Base-by-base conservation (phyloP, 2,888 invertebrate genomes). In the Zele albiditarsus region DNA sequence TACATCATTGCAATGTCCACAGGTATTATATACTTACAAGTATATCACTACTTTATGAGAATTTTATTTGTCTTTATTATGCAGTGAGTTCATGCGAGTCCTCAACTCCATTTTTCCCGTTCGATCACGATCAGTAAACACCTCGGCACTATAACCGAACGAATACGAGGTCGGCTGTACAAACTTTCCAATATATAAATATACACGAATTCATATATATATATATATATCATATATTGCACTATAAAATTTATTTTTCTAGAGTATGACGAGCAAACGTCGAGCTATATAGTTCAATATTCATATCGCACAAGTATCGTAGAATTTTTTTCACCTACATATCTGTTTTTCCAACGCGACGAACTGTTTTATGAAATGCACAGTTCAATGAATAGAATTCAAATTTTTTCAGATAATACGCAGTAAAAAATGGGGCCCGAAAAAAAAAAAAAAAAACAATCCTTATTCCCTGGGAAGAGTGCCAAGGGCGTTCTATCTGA, bases 61-160 rank as follows among this genome's bases (percentile, higher is more conserved):
- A 38, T 75, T 82, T 80, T 81, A 81, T 84, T 82, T 79, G 76
- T 81, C 75, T 80, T 82, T 81, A 80, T 82, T 80, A 79, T 74
- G 71, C 53, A 65, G 66, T 67, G 49, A 66, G 42, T 70, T 62
- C 20, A 57, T 23, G 60, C 33, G 70, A 53, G 27, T 67, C 23
- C 38, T 49, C 58, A n/a, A 63, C 14, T 23, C 14, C 60, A 67
- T 67, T 68, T 67, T 58, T 65, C 66, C 25, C 12, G 42, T 60
- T 46, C 49, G 25, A 62, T n/a, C 63, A 67, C 68, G 82, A 81
- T 78, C 80, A 73, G 80, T 83, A 82, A 82, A 84, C 80, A 84
- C 75, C 74, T 75, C 73, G 76, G 76, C 67, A 69, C 70, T 58
- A 75, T 74, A 67, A 69, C 46, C 77, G 73, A 79, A 77, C 71